Evolutionary conservation across 2,888 invertebrate species (phyloP).

Genomic region (Strigamia crassipes): DNA sequence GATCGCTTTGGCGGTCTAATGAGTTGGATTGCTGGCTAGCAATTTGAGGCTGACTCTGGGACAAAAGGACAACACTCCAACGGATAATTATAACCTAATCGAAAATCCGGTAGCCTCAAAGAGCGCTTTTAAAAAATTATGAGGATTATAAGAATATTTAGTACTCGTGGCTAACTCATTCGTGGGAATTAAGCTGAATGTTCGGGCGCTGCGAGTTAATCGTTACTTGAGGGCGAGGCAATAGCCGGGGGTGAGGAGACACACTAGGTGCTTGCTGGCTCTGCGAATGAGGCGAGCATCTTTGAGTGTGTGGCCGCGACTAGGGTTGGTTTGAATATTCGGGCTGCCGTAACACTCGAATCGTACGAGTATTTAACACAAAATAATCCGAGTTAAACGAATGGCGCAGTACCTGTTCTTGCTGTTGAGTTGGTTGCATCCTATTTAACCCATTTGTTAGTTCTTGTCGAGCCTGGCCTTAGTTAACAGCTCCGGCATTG

Average conservation of each 20-base stretch:
- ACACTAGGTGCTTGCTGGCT: constrained; percentile 51
- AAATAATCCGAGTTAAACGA: not conserved
- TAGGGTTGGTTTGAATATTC: constrained; percentile 2
- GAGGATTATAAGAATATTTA: too few species aligned
- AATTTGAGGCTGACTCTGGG: too few species aligned
- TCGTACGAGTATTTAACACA: not conserved
- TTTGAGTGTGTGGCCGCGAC: too few species aligned
- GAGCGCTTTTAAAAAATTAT: too few species aligned
- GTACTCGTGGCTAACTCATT: too few species aligned
- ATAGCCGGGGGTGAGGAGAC: constrained; percentile 54
- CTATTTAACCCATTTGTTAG: constrained; percentile 85
- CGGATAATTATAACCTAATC: too few species aligned
- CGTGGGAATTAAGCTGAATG: too few species aligned
- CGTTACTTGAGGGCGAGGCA: constrained; percentile 52
- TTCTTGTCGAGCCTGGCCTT: constrained; percentile 90
- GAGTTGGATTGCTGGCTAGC: too few species aligned
- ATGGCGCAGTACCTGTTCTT: constrained; percentile 48
- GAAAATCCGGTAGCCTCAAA: too few species aligned
- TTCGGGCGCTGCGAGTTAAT: constrained; percentile 51
- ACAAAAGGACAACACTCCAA: too few species aligned
- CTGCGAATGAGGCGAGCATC: constrained; percentile 47
- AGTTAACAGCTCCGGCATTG: constrained; percentile 56
- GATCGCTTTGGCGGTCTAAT: too few species aligned
- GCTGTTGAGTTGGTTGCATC: constrained; percentile 61
- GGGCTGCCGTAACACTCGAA: not conserved